phyloP scores from a whole-genome alignment of 1,140 invertebrate species.

The Dendrolimus punctatus region DNA sequence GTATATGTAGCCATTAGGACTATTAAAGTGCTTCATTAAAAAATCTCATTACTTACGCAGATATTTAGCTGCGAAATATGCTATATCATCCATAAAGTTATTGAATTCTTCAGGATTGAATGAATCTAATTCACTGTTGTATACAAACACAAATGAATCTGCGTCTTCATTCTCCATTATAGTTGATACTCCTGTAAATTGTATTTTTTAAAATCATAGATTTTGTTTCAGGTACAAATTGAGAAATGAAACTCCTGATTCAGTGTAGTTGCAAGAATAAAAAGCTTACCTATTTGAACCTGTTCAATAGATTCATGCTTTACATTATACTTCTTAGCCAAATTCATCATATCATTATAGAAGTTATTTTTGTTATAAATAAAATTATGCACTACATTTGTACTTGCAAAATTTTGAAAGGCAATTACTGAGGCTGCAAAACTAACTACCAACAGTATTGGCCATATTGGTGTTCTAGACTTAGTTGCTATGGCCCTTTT shows the following conservation, averaged over 20 bases:
- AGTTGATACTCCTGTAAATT: conserved; percentile 40
- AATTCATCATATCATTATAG: conserved; percentile 34
- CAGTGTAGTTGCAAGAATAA: not conserved
- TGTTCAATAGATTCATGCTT: conserved; percentile 38
- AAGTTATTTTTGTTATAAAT: conserved; percentile 41
- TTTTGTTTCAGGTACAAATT: not conserved
- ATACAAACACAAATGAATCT: conserved; percentile 50
- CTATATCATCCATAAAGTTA: conserved; percentile 42
- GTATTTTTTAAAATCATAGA: not conserved
- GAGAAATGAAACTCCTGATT: not conserved
- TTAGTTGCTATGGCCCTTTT: not conserved
- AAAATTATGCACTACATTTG: not conserved
- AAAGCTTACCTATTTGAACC: conserved; percentile 40
- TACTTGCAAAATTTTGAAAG: not conserved
- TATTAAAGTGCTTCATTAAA: not conserved
- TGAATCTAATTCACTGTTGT: conserved; percentile 31
- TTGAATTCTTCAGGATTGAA: conserved; percentile 34
- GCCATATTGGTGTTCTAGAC: not conserved
- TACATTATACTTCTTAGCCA: conserved; percentile 48
- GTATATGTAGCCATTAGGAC: not conserved
- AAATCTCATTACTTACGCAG: conserved; percentile 35
- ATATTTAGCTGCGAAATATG: conserved; percentile 34
- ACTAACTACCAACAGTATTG: not conserved
- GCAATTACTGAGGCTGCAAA: not conserved
- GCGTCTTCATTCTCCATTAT: conserved; percentile 43